phyloP scores from a whole-genome alignment of 2,888 invertebrate species.

The Molanna angustata region DNA sequence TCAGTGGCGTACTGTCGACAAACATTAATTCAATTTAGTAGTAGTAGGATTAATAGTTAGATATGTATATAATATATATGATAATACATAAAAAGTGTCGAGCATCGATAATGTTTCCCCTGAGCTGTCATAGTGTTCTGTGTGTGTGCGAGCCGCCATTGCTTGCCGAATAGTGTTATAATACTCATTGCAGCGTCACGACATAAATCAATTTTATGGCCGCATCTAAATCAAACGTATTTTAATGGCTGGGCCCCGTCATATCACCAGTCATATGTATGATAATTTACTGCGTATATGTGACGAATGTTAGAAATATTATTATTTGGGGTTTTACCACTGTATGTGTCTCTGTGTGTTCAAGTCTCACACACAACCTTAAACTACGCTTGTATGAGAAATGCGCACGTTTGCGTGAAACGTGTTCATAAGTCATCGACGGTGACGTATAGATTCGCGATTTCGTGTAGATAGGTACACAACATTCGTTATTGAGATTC shows the following conservation, averaged over 20 bases:
- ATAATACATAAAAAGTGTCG: not conserved
- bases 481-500: too few relatives aligned
- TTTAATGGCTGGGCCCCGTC: slow-evolving; percentile 60
- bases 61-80: not conserved
- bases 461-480: not conserved
- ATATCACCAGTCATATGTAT: slow-evolving; percentile 56
- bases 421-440: slow-evolving; percentile 22
- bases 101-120: slow-evolving; percentile 20
- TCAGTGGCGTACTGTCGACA: too few relatives aligned
- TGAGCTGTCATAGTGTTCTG: slow-evolving; percentile 14
- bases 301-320: slow-evolving; percentile 59
- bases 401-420: slow-evolving; percentile 17
- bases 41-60: not conserved
- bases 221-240: slow-evolving; percentile 61
- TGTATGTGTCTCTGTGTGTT: too few relatives aligned
- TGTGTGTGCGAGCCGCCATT: slow-evolving; percentile 5
- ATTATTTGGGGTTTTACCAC: slow-evolving; percentile 34
- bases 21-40: not conserved
- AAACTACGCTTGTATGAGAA: slow-evolving; percentile 16
- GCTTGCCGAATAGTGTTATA: slow-evolving; percentile 27
- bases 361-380: too few relatives aligned
- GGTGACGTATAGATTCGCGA: slow-evolving; percentile 14
- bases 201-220: slow-evolving; percentile 61
- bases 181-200: slow-evolving; percentile 45
- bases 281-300: slow-evolving; percentile 59